Percentiles rank a stretch among this genome's conserved stretches.
phyloP scores from a whole-genome alignment of 2,888 invertebrate genomes.

The Orchestes rusci region DNA sequence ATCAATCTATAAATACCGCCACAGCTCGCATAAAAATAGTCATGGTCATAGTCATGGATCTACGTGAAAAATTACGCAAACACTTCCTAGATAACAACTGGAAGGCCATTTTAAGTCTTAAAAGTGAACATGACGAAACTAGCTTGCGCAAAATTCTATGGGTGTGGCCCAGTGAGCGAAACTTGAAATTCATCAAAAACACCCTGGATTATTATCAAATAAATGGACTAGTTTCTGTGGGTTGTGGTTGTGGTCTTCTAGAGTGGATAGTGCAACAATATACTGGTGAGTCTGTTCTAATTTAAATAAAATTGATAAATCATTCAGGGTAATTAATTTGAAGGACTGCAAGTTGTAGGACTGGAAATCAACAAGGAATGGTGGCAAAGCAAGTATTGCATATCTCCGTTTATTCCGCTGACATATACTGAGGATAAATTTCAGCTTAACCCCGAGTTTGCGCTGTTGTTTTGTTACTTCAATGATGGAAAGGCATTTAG shows the following conservation, averaged over 20 bases:
- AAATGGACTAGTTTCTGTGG: slow-evolving; percentile 57
- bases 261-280: slow-evolving; percentile 69
- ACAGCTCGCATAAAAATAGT: no score
- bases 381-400: slow-evolving; percentile 73
- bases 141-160: slow-evolving; percentile 61
- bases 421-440: slow-evolving; percentile 44
- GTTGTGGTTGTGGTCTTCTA: slow-evolving; percentile 74
- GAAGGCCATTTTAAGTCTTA: no score
- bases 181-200: slow-evolving; percentile 53
- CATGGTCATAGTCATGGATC: no score
- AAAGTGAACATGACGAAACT: no score
- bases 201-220: slow-evolving; percentile 45
- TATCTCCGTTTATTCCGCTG: slow-evolving; percentile 62
- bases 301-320: neutral
- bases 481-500: slow-evolving; percentile 64
- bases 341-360: slow-evolving; percentile 49
- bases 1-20: no score
- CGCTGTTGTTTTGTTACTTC: slow-evolving; percentile 75
- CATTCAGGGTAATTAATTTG: neutral
- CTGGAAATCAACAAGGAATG: slow-evolving; percentile 72
- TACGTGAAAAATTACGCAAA: no score
- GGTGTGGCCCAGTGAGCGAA: slow-evolving; percentile 64
- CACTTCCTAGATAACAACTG: no score
- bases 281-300: slow-evolving; percentile 47
- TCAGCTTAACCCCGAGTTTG: slow-evolving; percentile 41